These are phyloP conservation scores for Lutraria lutraria DNA, from an alignment of 2,888 invertebrate species.

Conservation along the genomic window DNA sequence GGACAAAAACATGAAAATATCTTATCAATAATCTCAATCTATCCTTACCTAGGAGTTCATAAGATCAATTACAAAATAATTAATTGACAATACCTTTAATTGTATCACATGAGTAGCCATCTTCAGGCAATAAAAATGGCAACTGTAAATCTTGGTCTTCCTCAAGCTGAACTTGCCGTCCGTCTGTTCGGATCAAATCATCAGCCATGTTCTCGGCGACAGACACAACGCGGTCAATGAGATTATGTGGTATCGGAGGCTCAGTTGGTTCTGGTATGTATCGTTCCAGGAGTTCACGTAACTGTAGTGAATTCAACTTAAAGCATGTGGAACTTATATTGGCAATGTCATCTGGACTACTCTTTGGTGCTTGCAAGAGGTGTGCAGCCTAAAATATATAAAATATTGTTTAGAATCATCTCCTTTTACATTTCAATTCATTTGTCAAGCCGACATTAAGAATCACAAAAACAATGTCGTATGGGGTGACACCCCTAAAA, in stretches of 20 bases:
- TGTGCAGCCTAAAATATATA: constrained; percentile 92
- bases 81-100: constrained; percentile 90
- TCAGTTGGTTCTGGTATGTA: constrained; percentile 91
- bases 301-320: constrained; percentile 98
- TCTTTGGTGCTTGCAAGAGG: constrained; percentile 93
- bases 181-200: constrained; percentile 93
- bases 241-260: constrained; percentile 89
- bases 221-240: constrained; percentile 87
- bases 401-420: neutral
- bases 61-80: too few relatives aligned
- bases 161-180: constrained; percentile 95
- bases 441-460: too few relatives aligned
- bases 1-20: too few relatives aligned
- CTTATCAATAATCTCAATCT: too few relatives aligned
- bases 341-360: constrained; percentile 94
- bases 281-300: constrained; percentile 93
- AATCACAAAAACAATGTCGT: too few relatives aligned
- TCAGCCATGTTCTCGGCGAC: constrained; percentile 90
- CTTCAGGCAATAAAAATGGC: constrained; percentile 97
- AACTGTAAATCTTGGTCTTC: constrained; percentile 94
- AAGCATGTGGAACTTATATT: constrained; percentile 96
- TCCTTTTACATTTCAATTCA: neutral
- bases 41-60: too few relatives aligned
- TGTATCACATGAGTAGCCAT: constrained; percentile 98
- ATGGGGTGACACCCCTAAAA: too few relatives aligned